phyloP scores from a whole-genome alignment of 30 jellyfish, hydroid and myxozoan genomes.

The Aurelia sp. region DNA sequence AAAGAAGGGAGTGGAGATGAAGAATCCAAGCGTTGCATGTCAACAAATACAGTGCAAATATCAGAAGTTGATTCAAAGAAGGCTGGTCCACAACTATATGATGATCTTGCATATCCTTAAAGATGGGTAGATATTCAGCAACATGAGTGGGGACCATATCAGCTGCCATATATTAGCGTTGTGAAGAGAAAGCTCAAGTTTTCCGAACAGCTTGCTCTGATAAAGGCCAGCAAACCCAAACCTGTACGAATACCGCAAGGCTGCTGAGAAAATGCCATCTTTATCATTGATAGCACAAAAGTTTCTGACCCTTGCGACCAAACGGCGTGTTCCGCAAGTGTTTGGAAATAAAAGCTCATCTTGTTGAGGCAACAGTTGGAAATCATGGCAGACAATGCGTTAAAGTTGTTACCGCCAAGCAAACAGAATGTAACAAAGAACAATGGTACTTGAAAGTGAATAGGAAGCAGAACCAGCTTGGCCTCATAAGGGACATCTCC shows the following conservation, averaged over 20 bases:
- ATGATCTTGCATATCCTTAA: no score
- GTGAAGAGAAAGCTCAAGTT: constrained; percentile 8
- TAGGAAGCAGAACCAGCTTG: constrained; percentile 5
- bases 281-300: no score
- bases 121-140: not conserved
- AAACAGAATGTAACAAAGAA: not conserved
- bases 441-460: not conserved
- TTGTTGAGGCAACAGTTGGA: no score
- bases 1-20: no score
- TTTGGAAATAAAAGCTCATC: no score
- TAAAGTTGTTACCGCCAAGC: not conserved
- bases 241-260: not conserved
- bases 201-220: not conserved
- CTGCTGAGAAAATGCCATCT: no score
- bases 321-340: no score
- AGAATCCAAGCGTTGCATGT: no score
- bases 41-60: no score
- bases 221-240: not conserved
- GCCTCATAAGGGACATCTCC: not conserved
- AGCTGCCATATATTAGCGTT: not conserved
- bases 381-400: not conserved
- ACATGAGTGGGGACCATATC: constrained; percentile 5
- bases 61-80: no score
- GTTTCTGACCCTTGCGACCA: no score
- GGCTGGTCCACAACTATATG: no score